phyloP scores from a whole-genome alignment of 2,888 invertebrate genomes.

The Meliscaeva auricollis region DNA sequence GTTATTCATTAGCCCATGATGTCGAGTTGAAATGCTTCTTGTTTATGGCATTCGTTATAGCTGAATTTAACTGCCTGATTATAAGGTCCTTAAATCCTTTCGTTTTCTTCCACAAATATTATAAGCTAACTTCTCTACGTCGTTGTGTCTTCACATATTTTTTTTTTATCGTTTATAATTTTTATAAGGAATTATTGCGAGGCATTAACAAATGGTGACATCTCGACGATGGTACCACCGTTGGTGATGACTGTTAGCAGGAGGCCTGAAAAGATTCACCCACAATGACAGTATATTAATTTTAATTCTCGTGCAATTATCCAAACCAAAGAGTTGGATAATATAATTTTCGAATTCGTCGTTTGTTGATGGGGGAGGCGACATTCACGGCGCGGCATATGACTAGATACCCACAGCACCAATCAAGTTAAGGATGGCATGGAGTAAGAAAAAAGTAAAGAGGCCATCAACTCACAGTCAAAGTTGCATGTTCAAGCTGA shows the following conservation, averaged over 20 bases:
- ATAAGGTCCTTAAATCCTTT: conserved; percentile 76
- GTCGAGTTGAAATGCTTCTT: conserved; percentile 48
- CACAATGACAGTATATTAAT: conserved; percentile 81
- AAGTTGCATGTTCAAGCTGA: conserved; percentile 69
- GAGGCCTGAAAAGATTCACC: conserved; percentile 44
- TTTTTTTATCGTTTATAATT: conserved; percentile 72
- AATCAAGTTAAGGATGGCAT: conserved; percentile 39
- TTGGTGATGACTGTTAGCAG: conserved; percentile 19
- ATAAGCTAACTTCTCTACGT: background rate
- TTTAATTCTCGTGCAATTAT: conserved; percentile 84
- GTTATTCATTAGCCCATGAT: conserved; percentile 70
- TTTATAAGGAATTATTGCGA: conserved; percentile 71
- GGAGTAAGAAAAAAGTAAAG: conserved; percentile 22
- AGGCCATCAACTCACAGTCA: conserved; percentile 25
- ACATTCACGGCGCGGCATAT: conserved; percentile 54
- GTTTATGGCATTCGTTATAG: conserved; percentile 72
- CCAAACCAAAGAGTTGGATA: conserved; percentile 79
- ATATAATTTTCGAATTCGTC: conserved; percentile 65
- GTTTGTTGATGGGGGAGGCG: conserved; percentile 48
- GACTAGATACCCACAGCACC: conserved; percentile 63
- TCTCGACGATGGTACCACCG: conserved; percentile 65
- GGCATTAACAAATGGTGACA: conserved; percentile 76
- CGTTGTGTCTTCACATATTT: conserved; percentile 42
- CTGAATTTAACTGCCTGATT: conserved; percentile 75
- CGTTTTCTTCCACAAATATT: conserved; percentile 37